These are phyloP conservation scores for Drymonia ruficornis DNA, from an alignment of 2,888 invertebrate species.

Conservation along the genomic window DNA sequence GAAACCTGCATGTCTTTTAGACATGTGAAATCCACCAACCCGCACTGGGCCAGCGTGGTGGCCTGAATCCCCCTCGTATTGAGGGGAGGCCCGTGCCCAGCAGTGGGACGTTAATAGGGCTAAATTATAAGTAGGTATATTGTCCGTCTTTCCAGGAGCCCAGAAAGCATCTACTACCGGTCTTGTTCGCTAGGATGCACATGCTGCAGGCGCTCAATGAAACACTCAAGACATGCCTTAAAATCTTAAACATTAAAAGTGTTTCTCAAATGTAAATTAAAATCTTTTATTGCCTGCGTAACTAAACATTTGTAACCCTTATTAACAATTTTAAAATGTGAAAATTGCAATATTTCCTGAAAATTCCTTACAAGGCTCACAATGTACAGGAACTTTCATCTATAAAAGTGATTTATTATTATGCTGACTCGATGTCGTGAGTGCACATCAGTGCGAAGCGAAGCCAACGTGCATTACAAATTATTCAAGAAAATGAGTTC, in stretches of 20 bases:
- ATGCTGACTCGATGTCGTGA: background rate
- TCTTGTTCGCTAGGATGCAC: constrained; percentile 88
- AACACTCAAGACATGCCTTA: constrained; percentile 86
- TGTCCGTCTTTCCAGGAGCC: constrained; percentile 85
- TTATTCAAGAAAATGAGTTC: constrained; percentile 53
- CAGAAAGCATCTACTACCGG: constrained; percentile 87
- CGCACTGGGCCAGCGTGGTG: too few species aligned
- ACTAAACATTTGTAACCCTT: background rate
- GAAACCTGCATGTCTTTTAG: too few species aligned
- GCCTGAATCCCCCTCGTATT: too few species aligned
- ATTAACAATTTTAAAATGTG: too few species aligned
- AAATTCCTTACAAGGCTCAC: too few species aligned
- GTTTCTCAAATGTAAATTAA: constrained; percentile 87
- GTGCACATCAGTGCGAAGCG: constrained; percentile 32
- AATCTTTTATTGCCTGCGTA: constrained; percentile 37
- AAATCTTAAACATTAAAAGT: constrained; percentile 87
- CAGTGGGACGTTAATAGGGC: too few species aligned
- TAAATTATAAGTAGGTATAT: constrained; percentile 5
- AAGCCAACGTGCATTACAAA: constrained; percentile 42
- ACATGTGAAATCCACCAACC: too few species aligned
- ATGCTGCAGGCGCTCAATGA: constrained; percentile 87
- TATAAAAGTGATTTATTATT: background rate
- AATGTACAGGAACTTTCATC: background rate
- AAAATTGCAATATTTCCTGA: too few species aligned
- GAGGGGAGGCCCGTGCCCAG: too few species aligned